Percentiles rank a stretch among this genome's conserved stretches.
phyloP scores from a whole-genome alignment of 2,113 vertebrate genomes.

The Pristiophorus japonicus region DNA sequence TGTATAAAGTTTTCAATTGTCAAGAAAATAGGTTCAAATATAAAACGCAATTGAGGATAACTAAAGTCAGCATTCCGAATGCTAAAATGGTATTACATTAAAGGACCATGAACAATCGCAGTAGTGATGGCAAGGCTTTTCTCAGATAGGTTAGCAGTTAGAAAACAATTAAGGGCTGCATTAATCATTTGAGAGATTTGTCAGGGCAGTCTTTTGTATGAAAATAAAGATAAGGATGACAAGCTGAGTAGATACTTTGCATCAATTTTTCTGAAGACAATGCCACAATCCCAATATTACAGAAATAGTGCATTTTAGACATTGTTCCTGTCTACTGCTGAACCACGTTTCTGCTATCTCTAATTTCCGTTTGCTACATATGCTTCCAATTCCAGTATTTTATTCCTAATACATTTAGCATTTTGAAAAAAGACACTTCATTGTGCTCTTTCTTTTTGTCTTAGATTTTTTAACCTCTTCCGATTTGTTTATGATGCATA shows the following conservation, averaged over 20 bases:
- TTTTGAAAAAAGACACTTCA: background rate
- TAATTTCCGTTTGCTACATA: background rate
- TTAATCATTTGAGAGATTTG: background rate
- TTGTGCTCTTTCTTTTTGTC: background rate
- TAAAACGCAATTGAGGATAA: background rate
- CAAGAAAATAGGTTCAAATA: background rate
- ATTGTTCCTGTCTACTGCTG: background rate
- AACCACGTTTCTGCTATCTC: background rate
- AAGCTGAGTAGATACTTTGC: background rate
- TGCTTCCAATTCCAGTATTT: background rate
- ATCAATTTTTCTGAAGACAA: background rate
- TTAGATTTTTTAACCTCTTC: background rate
- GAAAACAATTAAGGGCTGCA: slow-evolving; percentile 13
- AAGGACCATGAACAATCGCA: background rate
- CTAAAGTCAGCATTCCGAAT: background rate
- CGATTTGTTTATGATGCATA: background rate
- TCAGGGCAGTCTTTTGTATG: background rate
- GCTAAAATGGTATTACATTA: background rate
- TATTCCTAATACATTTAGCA: background rate
- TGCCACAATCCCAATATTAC: background rate
- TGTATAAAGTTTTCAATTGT: background rate
- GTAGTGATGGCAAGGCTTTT: background rate
- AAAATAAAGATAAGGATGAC: background rate
- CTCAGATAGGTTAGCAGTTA: background rate
- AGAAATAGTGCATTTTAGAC: background rate